Base-by-base conservation (phyloP, 2,113 vertebrate species). In the Calidris pugnax region DNA sequence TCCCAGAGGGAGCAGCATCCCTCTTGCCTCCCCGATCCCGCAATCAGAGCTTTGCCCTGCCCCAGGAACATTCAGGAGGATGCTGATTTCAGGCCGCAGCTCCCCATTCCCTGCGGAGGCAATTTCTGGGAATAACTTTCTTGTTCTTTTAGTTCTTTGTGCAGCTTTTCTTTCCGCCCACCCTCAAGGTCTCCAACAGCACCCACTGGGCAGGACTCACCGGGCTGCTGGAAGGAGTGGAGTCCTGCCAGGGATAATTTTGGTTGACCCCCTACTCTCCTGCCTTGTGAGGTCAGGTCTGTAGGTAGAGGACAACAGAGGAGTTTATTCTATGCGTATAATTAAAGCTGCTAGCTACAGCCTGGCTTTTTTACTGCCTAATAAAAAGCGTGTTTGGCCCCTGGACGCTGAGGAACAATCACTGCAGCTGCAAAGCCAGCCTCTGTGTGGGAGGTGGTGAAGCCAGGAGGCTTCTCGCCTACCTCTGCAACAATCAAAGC, bases 21-120 rank as follows among this genome's bases (percentile, higher is more conserved):
- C 0, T 4, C 5, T 2, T 2, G 20, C 22, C 47, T 18, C 47
- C 41, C 35, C 21, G 0, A 3, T 0, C 60, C 13, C 67, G 2
- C 14, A 8, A 0, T 4, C 62, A 1, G 51, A 91, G 74, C 85
- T 66, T 20, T 62, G 2, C 82, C 75, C 75, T 47, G 90, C 71
- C 78, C 64, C 1, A 41, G 47, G 21, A n/a, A 43, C 1, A 1
- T 3, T 4, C 47, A 1, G 14, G 56, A 63, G 9, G 7, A 1
- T 0, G 17, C 37, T 6, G 55, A 23, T 12, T 10, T 3, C 53
- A 50, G 35, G 7, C 48, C 6, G 1, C 17, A 1, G 24, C 8
- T 67, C 64, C 53, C 39, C 33, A 0, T 81, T 2, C 73, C 91
- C 86, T 1, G 20, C 30, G 7, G 90, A 85, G 59, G 2, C 66